Base-by-base conservation (phyloP, 2,113 vertebrate genomes). In the Pseudolaguvia tuberculata region DNA sequence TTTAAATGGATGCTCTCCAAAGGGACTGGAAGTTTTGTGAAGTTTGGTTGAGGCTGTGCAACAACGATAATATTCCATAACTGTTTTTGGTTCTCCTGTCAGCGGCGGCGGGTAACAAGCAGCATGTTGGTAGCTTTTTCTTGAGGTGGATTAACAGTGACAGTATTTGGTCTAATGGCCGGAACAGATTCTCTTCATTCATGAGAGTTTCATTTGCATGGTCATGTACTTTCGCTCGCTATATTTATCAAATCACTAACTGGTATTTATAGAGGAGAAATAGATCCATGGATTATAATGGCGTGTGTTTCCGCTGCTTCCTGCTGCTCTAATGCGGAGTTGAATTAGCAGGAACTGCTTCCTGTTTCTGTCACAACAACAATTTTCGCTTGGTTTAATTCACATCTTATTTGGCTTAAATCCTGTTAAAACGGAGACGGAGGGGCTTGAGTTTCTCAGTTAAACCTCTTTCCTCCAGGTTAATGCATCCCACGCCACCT, bases 401-500 rank as follows among this genome's bases (percentile, higher is more conserved):
- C 27, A 17, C n/a, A 29, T 53, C 65, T 39, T 65, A 68, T 27
- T 53, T 58, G 73, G 65, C 4, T 5, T 51, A 69, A 58, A 59
- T 76, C 55, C 13, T 51, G 27, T 45, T 53, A 20, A 57, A 42
- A 48, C 39, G 35, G 10, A 62, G 27, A 27, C 58, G 72, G 47
- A n/a, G n/a, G n/a, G n/a, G n/a, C n/a, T 51, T 25, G n/a, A 65
- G 59, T 47, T 20, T 55, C 23, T 72, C 61, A 10, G 50, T 48
- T 55, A 39, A 55, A 25, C 21, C 61, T 18, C 53, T 50, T 39
- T 39, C 27, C 42, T 39, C 17, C 39, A 58, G 52, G 73, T 76
- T 76, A 75, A 68, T 68, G 25, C 42, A 75, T 56, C 17, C 12
- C 12, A 21, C 27, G n/a, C 18, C 42, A 53, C 63, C 73, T 47